Base-by-base conservation (phyloP, 2,113 vertebrate genomes). In the Actenoides hombroni region DNA sequence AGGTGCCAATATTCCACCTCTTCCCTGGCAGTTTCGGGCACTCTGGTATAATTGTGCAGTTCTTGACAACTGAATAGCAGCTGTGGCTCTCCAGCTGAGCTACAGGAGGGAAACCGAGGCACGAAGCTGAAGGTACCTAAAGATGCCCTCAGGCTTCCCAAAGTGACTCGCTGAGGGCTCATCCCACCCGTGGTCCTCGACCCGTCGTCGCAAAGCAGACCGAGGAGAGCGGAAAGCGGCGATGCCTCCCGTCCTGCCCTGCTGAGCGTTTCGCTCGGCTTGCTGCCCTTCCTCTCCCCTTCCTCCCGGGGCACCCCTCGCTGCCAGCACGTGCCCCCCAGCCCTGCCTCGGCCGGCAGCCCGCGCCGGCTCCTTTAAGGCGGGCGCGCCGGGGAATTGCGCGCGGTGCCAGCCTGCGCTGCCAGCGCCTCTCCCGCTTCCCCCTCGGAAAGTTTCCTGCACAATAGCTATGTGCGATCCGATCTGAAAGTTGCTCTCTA, bases 401-500 rank as follows among this genome's bases (percentile, higher is more conserved):
- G 35, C 33, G 2, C 28, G 1, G 95, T 93, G 94, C 95, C 97
- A 97, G 96, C 93, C 95, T 94, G 63, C 75, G 2, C 96, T 88
- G 91, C 8, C 5, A 92, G 82, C 26, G 94, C 97, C 86, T 95
- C 96, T 95, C 68, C 92, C 67, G 63, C 96, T 97, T 93, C 96
- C 96, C 97, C 95, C 97, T 96, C 75, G 49, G 97, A 99, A 99
- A 99, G 98, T 99, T 99, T 98, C 98, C 98, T 99, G 98, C 98
- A 98, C 96, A 98, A 99, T 99, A 99, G 99, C 99, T 99, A 99
- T 99, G 99, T 99, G 99, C 96, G 99, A 99, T 99, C 99, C 98
- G 99, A 99, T 99, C 99, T 99, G 98, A 99, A 98, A 99, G 99
- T 99, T 99, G 99, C 98, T 99, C 99, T 99, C 99, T 99, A 99